Conservation (phyloP, 2,797 vertebrate species). For the Mus minutoides region DNA sequence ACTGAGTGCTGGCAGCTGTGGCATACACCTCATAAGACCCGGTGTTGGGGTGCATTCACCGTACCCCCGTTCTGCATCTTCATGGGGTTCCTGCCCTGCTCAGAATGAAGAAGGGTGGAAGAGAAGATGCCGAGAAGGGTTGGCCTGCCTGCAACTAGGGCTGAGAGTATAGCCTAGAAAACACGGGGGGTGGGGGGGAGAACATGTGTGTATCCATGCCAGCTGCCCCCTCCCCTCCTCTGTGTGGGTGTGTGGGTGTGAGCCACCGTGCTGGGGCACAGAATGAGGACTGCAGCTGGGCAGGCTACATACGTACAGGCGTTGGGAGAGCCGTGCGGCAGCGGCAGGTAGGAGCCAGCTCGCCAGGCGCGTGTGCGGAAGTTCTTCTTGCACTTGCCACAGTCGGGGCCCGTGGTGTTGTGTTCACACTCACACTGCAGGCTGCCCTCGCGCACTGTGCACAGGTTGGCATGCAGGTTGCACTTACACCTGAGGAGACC, state of each 20-base stretch:
- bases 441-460: constrained; percentile 93
- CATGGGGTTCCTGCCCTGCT: not conserved
- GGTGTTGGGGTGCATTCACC: not conserved
- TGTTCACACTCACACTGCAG: constrained; percentile 98
- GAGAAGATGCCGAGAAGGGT: not conserved
- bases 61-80: not conserved
- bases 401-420: constrained; percentile 99
- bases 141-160: fast-evolving
- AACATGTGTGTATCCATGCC: too few species aligned
- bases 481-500: constrained; percentile 94
- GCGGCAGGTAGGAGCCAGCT: constrained; percentile 95
- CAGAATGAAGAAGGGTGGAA: not conserved
- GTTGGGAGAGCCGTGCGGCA: constrained; percentile 95
- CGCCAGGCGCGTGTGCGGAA: constrained; percentile 97
- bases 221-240: not conserved
- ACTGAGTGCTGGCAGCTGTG: fast-evolving
- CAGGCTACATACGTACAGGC: constrained; percentile 91
- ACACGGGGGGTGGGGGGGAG: not conserved
- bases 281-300: not conserved
- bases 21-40: fast-evolving
- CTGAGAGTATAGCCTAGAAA: not conserved
- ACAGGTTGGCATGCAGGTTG: constrained; percentile 97
- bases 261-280: too few species aligned
- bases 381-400: constrained; percentile 96
- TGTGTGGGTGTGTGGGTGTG: not conserved